A percentile compares a stretch with the other conserved stretches of the same genome.
phyloP scores from a whole-genome alignment of 2,797 vertebrate genomes.

The Pseudochirops cupreus region DNA sequence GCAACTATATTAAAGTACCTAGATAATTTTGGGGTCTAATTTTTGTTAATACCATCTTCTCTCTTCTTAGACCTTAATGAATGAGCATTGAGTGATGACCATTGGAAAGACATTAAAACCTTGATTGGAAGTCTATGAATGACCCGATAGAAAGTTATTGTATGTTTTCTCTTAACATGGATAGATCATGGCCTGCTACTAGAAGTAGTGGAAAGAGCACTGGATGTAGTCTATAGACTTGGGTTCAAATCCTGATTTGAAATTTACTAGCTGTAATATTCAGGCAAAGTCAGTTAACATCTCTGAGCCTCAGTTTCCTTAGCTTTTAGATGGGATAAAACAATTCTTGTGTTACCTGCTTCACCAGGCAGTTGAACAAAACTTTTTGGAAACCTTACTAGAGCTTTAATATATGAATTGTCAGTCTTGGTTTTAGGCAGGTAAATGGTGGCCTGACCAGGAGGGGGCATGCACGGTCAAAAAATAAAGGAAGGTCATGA shows the following conservation, averaged over 20 bases:
- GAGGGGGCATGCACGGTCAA: neutral
- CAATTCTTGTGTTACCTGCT: neutral
- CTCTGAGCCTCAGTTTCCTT: neutral
- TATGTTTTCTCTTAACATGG: neutral
- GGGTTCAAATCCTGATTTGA: neutral
- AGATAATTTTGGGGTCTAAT: neutral
- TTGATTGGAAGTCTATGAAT: neutral
- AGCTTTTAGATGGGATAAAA: neutral
- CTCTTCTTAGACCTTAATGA: neutral
- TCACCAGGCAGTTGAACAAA: neutral
- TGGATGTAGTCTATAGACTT: neutral
- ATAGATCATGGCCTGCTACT: neutral
- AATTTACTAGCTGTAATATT: neutral
- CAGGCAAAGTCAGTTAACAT: neutral
- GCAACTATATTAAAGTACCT: neutral
- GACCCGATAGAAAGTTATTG: too few relatives aligned
- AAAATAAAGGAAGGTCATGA: neutral
- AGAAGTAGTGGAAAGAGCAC: neutral
- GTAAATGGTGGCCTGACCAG: neutral
- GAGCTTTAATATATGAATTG: neutral
- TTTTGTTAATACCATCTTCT: neutral
- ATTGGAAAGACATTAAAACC: neutral
- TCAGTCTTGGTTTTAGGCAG: neutral
- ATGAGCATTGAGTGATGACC: neutral
- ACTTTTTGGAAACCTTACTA: neutral